phyloP scores from a whole-genome alignment of 2,888 invertebrate genomes.

The Copidosoma aretas region DNA sequence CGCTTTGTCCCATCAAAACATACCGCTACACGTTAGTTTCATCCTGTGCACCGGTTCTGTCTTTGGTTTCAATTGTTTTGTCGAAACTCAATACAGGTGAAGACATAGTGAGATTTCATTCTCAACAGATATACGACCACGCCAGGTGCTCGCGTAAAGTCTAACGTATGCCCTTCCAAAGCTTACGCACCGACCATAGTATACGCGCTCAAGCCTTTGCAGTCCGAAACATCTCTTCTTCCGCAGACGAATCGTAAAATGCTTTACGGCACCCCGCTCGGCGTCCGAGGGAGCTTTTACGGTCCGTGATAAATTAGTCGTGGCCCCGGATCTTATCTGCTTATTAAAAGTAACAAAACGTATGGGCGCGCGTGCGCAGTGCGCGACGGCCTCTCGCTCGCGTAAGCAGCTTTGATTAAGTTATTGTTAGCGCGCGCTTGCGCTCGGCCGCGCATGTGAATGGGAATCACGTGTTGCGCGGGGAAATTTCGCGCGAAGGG shows the following conservation, averaged over 20 bases:
- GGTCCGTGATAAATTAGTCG: slow-evolving; percentile 27
- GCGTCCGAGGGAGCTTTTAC: slow-evolving; percentile 7
- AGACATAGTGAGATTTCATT: no score
- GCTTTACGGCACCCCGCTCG: slow-evolving; percentile 18
- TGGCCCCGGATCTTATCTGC: slow-evolving; percentile 24
- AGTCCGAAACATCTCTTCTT: not conserved
- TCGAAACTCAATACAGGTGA: no score
- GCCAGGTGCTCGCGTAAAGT: slow-evolving; percentile 21
- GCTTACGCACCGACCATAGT: not conserved
- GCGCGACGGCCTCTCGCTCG: no score
- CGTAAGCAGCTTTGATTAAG: slow-evolving; percentile 24
- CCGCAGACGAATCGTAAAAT: slow-evolving; percentile 23
- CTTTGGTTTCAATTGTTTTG: no score
- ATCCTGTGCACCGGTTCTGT: no score
- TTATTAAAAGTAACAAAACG: slow-evolving; percentile 29
- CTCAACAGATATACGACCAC: no score
- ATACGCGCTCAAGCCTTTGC: not conserved
- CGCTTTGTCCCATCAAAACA: no score
- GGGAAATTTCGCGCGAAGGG: not conserved
- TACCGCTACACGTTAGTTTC: no score
- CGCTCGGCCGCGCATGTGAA: not conserved
- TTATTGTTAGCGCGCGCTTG: slow-evolving; percentile 28
- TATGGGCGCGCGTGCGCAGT: not conserved
- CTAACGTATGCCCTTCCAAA: slow-evolving; percentile 10
- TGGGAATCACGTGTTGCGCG: not conserved